Evolutionary conservation across 2,797 vertebrate species (phyloP), one percentile per base, ranked within the genome.

Genomic region (Cyprinodon diabolis): DNA sequence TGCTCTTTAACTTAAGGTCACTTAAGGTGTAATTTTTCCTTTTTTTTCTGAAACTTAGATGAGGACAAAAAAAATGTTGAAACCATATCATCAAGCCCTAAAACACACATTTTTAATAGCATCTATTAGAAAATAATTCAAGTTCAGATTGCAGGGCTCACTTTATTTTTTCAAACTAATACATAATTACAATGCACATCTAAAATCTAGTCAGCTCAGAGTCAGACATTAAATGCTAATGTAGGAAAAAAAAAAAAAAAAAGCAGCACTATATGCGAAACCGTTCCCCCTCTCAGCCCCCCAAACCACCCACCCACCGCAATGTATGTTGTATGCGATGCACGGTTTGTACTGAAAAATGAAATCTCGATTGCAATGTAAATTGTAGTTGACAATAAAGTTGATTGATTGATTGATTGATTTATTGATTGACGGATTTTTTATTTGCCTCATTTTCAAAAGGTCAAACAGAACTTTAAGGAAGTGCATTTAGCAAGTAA

Each of bases 61-160:
- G 30, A 30, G 30, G 30, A 30, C 30, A 30, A 30, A 30, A 3
- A 30, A 30, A 30, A 30, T 30, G 30, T 30, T 30, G 30, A 30
- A 30, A 30, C 30, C 30, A 30, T 30, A 30, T 30, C 30, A 30
- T 30, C 30, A 30, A 30, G 30, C 30, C 30, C 30, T 30, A 30
- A 30, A 30, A 30, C 30, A 30, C 30, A 30, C 30, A 30, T 30
- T 30, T 30, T 30, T 30, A 30, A 30, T 30, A 14, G 4, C 76
- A 84, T 85, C 87, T 66, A 77, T 74, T 76, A 76, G 88, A 78
- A 89, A 87, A 86, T 79, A 83, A 90, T 90, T 85, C 56, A 91
- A 83, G 86, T 86, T 87, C 81, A 80, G 65, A 83, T 74, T 51
- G 63, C 1, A 62, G 66, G 78, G 63, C 62, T 70, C 15, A 19